Evolutionary conservation across 2,888 invertebrate genomes (phyloP).

Genomic region (Ophion slaviceki): DNA sequence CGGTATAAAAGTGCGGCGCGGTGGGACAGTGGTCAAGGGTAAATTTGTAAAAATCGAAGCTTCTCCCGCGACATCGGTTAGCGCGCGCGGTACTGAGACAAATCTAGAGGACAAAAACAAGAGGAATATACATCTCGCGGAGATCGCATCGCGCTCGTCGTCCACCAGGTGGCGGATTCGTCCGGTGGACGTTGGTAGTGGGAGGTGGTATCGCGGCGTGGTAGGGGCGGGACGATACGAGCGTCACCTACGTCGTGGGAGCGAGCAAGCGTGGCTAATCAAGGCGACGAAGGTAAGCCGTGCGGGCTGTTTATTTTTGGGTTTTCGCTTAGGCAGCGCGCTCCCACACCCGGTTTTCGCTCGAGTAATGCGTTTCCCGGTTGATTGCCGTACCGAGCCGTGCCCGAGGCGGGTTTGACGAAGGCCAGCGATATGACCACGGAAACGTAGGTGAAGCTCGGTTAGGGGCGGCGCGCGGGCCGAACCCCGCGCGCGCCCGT

Average conservation of each 20-base stretch:
- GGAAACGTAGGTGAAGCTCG: constrained; percentile 78
- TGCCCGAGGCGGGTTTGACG: constrained; percentile 78
- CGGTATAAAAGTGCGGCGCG: no score
- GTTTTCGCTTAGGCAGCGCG: constrained; percentile 75
- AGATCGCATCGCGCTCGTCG: no score
- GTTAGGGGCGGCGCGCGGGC: constrained; percentile 72
- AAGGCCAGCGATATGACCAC: constrained; percentile 77
- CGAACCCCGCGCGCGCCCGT: constrained; percentile 71
- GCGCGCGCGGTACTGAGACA: no score
- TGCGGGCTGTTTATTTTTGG: constrained; percentile 80
- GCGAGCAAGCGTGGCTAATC: constrained; percentile 92
- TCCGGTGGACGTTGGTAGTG: background rate
- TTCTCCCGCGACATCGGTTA: no score
- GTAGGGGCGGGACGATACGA: constrained; percentile 35
- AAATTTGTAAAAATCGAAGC: no score
- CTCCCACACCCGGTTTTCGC: constrained; percentile 73
- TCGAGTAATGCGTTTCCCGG: constrained; percentile 76
- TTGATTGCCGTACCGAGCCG: constrained; percentile 72
- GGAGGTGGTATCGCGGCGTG: background rate
- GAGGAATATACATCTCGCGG: no score
- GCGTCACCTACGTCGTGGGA: constrained; percentile 67
- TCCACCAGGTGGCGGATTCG: background rate
- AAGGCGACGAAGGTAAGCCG: constrained; percentile 91
- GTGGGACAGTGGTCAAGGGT: no score
- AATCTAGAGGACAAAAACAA: no score